phyloP scores from a whole-genome alignment of 2,797 vertebrate species.

The Pempheris klunzingeri region DNA sequence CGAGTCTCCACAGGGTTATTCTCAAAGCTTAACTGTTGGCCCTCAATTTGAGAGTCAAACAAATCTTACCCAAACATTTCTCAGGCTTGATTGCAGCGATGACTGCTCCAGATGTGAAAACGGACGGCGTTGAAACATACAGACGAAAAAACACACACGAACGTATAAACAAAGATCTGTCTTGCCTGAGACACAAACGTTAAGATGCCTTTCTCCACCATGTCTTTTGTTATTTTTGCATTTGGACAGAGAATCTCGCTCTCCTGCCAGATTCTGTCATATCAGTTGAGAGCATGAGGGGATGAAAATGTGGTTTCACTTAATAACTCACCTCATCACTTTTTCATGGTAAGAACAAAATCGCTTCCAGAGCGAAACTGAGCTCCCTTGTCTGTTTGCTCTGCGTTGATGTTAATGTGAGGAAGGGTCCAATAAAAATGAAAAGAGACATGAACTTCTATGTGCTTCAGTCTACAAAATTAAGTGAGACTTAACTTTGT shows the following conservation, averaged over 20 bases:
- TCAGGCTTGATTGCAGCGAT: conserved; percentile 67
- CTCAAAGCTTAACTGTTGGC: conserved; percentile 71
- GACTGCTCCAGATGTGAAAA: conserved; percentile 77
- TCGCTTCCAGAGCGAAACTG: conserved; percentile 57
- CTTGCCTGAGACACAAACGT: conserved; percentile 35
- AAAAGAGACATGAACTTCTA: conserved; percentile 7
- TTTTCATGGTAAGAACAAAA: conserved; percentile 62
- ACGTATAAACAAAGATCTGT: conserved; percentile 59
- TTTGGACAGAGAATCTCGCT: conserved; percentile 73
- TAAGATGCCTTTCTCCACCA: conserved; percentile 54
- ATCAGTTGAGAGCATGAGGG: conserved; percentile 69
- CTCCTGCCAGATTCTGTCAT: conserved; percentile 77
- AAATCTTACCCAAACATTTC: conserved; percentile 68
- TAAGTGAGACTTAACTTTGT: conserved; percentile 17
- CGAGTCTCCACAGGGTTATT: conserved; percentile 72
- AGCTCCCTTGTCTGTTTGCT: conserved; percentile 46
- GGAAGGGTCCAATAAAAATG: conserved; percentile 36
- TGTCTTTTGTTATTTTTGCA: conserved; percentile 75
- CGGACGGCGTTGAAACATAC: conserved; percentile 35
- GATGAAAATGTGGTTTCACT: conserved; percentile 83
- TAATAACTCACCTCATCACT: conserved; percentile 78
- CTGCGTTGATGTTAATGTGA: conserved; percentile 52
- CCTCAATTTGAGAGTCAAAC: conserved; percentile 74
- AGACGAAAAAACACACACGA: conserved; percentile 23
- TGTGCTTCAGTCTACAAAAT: neutral